Conservation (phyloP, 2,113 vertebrate species). For the Menidia beryllina region DNA sequence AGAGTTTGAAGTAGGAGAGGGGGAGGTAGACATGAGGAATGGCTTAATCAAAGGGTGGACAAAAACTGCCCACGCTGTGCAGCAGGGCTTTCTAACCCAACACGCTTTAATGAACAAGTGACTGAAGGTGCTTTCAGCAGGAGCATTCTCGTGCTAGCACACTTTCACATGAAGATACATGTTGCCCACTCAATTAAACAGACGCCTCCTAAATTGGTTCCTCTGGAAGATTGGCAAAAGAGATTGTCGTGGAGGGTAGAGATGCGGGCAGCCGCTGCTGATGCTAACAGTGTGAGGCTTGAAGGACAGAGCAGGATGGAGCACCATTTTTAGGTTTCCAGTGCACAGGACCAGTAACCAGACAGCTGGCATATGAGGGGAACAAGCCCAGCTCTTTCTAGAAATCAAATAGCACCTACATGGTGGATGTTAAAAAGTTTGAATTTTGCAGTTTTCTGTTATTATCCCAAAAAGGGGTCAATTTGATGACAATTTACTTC, state of each 20-base stretch:
- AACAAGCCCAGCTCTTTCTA: slow-evolving; percentile 56
- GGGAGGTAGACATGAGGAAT: slow-evolving; percentile 9
- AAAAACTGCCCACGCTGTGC: slow-evolving; percentile 55
- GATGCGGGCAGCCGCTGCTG: slow-evolving; percentile 29
- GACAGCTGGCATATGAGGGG: slow-evolving; percentile 38
- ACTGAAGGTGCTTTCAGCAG: slow-evolving; percentile 65
- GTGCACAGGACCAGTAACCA: slow-evolving; percentile 33
- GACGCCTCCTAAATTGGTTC: slow-evolving; percentile 51
- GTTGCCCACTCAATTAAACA: slow-evolving; percentile 64
- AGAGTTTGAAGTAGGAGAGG: slow-evolving; percentile 1
- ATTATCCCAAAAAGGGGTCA: no score
- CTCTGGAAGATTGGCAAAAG: slow-evolving; percentile 38
- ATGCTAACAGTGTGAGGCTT: slow-evolving; percentile 43
- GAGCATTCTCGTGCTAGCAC: slow-evolving; percentile 18
- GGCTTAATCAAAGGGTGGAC: slow-evolving; percentile 62
- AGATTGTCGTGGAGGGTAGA: slow-evolving; percentile 6
- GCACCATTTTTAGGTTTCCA: slow-evolving; percentile 50
- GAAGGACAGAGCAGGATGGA: slow-evolving; percentile 44
- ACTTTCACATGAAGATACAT: slow-evolving; percentile 48
- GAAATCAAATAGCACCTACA: slow-evolving; percentile 43
- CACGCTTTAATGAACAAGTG: slow-evolving; percentile 73
- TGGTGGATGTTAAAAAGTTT: background rate
- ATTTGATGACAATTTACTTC: no score
- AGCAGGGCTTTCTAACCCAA: slow-evolving; percentile 56
- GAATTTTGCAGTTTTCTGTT: no score